Conservation (phyloP, 92 coral and sea anemone genomes). For the Metridium senile region DNA sequence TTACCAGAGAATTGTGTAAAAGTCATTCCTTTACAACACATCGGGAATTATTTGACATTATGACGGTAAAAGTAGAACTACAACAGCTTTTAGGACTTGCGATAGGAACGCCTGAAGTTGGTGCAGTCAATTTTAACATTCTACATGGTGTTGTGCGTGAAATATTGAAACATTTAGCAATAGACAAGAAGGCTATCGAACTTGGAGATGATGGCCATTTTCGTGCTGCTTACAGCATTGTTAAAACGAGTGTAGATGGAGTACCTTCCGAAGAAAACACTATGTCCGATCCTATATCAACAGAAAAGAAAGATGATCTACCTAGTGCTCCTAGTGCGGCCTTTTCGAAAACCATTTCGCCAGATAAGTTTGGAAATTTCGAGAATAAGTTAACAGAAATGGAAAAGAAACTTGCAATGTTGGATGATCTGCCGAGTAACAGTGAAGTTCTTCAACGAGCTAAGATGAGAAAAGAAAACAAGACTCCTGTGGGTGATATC, state of each 20-base stretch:
- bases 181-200: slow-evolving; percentile 80
- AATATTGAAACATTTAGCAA: slow-evolving; percentile 85
- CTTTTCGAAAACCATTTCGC: not conserved
- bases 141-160: slow-evolving; percentile 92
- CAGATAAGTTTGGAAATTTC: slow-evolving; percentile 57
- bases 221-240: slow-evolving; percentile 69
- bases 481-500: slow-evolving; percentile 92
- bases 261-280: slow-evolving; percentile 31
- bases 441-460: slow-evolving; percentile 84
- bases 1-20: slow-evolving; percentile 13
- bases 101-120: slow-evolving; percentile 91
- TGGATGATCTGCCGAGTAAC: slow-evolving; percentile 93
- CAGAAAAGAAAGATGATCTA: slow-evolving; percentile 25
- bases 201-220: slow-evolving; percentile 75
- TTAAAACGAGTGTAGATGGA: slow-evolving; percentile 53
- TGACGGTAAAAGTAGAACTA: slow-evolving; percentile 83
- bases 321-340: slow-evolving; percentile 4
- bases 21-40: slow-evolving; percentile 32
- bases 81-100: slow-evolving; percentile 84
- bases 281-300: slow-evolving; percentile 16
- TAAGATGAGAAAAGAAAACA: slow-evolving; percentile 68
- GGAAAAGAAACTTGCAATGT: slow-evolving; percentile 71
- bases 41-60: slow-evolving; percentile 17
- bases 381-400: slow-evolving; percentile 76
- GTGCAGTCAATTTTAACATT: slow-evolving; percentile 95